Evolutionary conservation across 2,888 invertebrate species (phyloP).

Genomic region (Stomorhina lunata): DNA sequence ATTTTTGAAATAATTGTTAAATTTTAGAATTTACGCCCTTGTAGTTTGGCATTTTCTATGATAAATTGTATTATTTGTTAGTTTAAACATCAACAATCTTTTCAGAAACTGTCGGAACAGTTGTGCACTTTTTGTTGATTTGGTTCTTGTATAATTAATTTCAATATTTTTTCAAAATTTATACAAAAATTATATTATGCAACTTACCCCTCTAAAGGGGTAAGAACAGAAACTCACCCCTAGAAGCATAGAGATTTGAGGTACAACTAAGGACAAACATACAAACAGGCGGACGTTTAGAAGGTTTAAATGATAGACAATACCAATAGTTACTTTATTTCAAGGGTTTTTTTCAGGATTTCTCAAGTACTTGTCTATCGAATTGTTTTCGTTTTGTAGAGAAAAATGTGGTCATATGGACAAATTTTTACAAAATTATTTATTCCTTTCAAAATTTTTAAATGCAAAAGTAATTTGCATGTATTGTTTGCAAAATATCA

Average conservation of each 20-base stretch:
- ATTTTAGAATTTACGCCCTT: slow-evolving; percentile 50
- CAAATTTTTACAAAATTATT: not conserved
- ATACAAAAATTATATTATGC: slow-evolving; percentile 57
- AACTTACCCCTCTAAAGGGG: not conserved
- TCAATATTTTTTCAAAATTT: slow-evolving; percentile 66
- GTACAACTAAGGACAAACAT: too few relatives aligned
- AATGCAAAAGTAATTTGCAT: slow-evolving; percentile 17
- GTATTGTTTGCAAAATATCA: slow-evolving; percentile 6
- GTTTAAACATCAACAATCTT: slow-evolving; percentile 25
- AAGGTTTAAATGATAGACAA: slow-evolving; percentile 30
- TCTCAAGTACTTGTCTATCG: not conserved
- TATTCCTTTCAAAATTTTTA: not conserved
- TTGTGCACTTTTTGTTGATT: slow-evolving; percentile 77
- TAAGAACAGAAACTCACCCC: too few relatives aligned
- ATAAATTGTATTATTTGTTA: slow-evolving; percentile 39
- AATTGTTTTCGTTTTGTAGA: not conserved
- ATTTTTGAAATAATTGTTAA: not conserved
- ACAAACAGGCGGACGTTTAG: too few relatives aligned
- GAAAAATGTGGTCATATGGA: slow-evolving; percentile 35
- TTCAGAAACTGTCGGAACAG: too few relatives aligned
- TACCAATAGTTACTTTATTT: not conserved
- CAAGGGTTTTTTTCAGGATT: slow-evolving; percentile 12
- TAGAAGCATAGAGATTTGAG: too few relatives aligned
- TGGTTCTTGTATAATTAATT: slow-evolving; percentile 79
- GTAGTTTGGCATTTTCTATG: slow-evolving; percentile 37